phyloP scores from a whole-genome alignment of 1,140 invertebrate species.

The Apocrypta bakeri region DNA sequence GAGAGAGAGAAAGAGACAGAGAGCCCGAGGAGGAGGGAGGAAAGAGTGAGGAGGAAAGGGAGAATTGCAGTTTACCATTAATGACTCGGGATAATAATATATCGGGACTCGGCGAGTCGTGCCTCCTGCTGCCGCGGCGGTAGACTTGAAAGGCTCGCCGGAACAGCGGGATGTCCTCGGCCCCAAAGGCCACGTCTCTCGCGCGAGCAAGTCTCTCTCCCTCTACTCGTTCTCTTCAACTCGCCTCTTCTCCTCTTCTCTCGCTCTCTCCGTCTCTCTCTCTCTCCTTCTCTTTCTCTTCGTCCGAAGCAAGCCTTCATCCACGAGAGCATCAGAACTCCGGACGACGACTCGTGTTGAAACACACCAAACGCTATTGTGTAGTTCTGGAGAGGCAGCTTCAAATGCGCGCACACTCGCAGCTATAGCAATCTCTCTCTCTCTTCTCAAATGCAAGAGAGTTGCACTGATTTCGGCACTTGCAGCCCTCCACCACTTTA shows the following conservation, averaged over 20 bases:
- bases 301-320: background rate
- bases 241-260: background rate
- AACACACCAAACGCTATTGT: background rate
- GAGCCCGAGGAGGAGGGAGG: background rate
- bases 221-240: background rate
- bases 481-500: background rate
- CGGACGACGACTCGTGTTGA: background rate
- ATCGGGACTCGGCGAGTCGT: slow-evolving; percentile 63
- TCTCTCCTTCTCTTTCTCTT: background rate
- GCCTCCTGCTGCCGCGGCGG: slow-evolving; percentile 70
- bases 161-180: slow-evolving; percentile 71
- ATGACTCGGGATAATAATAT: slow-evolving; percentile 71
- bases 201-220: background rate
- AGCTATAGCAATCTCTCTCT: background rate
- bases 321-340: background rate
- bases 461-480: background rate
- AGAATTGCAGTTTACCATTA: slow-evolving; percentile 72
- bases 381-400: too few relatives aligned
- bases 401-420: background rate
- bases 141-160: slow-evolving; percentile 69
- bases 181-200: slow-evolving; percentile 45
- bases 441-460: background rate
- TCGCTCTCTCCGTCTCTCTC: background rate
- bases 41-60: slow-evolving; percentile 46
- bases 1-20: background rate